Base-by-base conservation (phyloP, 2,113 vertebrate species). In the Camelus bactrianus region DNA sequence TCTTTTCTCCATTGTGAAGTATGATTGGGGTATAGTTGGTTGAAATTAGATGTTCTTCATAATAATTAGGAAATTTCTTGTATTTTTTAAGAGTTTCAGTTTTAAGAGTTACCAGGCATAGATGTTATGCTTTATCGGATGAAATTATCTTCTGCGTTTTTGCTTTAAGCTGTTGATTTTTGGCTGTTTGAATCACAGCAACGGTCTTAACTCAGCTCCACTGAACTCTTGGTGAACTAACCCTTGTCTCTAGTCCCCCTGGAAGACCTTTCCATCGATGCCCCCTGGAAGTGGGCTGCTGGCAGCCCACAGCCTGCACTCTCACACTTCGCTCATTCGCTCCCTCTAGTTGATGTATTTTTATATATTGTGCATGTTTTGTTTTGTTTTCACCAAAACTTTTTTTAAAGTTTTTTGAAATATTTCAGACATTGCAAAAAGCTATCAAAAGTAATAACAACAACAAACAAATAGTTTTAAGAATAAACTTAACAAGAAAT, bases 401-500 rank as follows among this genome's bases (percentile, higher is more conserved):
- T 62, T 87, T 65, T 20, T n/a, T 48, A 52, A 81, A 30, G 6
- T n/a, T 42, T 82, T 65, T 67, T 86, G 17, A 70, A 91, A 72
- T 89, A 62, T 88, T 75, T 35, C 14, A 84, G 32, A 84, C 9
- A 79, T 65, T 84, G 30, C 50, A 72, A 58, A 64, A 95, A 92
- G 50, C 48, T 77, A 10, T 56, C 60, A 60, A 48, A 64, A 91
- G 8, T 75, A 80, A 58, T 85, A 83, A 13, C 80, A 76, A 56
- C 62, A 96, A 65, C 15, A 88, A 38, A 28, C 91, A 69, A 79
- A 60, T 67, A 64, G 22, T 77, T 92, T 79, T 84, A 67, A 90
- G 67, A 85, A 22, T 79, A 89, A 85, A 77, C 20, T 30, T 52
- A 73, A 64, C 7, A 70, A 86, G 50, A 76, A 79, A 48, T 70